Conservation (phyloP, 92 coral and sea anemone species). For the Epizoanthus scotinus region DNA sequence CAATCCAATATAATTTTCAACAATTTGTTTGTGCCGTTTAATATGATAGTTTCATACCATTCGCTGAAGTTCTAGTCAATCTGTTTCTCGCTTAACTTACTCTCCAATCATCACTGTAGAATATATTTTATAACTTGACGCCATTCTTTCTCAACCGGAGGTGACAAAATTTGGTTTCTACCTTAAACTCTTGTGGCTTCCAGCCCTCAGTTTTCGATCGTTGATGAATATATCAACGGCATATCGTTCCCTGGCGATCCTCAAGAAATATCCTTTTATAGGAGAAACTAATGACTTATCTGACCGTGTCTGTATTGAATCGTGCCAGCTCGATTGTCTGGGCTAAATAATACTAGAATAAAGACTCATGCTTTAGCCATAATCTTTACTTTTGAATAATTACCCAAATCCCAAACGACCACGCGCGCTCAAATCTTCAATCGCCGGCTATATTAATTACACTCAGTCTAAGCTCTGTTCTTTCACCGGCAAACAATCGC, state of each 20-base stretch:
- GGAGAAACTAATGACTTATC: not conserved
- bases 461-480: too few relatives aligned
- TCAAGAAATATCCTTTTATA: not conserved
- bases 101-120: not conserved
- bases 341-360: not conserved
- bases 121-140: not conserved
- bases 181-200: not conserved
- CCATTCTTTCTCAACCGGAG: not conserved
- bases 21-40: not conserved
- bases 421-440: not conserved
- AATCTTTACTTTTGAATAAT: constrained; percentile 3
- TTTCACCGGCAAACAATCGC: too few relatives aligned
- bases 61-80: not conserved
- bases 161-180: not conserved
- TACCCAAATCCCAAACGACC: not conserved
- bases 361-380: not conserved
- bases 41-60: not conserved
- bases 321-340: not conserved
- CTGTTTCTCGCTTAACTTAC: not conserved
- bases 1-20: not conserved
- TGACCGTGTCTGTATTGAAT: not conserved
- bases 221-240: not conserved
- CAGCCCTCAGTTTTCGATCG: not conserved
- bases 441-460: too few relatives aligned
- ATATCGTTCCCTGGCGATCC: not conserved